Percentiles rank a stretch among this genome's conserved stretches.
Conservation (phyloP, 1,140 invertebrate species). For the Cherax quadricarinatus region DNA sequence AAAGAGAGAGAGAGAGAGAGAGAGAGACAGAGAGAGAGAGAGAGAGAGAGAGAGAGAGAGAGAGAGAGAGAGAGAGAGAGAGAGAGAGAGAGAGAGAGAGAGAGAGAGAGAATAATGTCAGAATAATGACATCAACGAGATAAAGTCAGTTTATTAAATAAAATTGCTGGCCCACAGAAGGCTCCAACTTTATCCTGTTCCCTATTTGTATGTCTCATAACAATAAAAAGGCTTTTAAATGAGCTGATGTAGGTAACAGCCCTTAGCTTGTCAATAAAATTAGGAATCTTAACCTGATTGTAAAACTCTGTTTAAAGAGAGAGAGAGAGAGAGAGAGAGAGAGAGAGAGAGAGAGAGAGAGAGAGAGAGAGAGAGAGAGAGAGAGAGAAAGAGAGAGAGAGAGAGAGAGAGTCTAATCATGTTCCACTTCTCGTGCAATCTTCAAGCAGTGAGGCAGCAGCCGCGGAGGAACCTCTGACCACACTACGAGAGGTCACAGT, state of each 20-base stretch:
- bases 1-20: not conserved
- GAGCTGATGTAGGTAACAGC: no score
- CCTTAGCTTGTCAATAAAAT: no score
- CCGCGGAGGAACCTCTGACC: not conserved
- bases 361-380: not conserved
- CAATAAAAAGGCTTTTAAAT: no score
- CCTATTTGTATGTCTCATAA: no score
- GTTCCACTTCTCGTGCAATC: no score
- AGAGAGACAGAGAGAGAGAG: not conserved
- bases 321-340: no score
- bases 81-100: conserved; percentile 8
- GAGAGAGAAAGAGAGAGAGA: not conserved
- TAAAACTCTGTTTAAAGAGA: no score
- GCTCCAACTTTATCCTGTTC: no score
- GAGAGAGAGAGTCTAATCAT: not conserved
- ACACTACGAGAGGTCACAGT: not conserved
- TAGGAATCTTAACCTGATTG: not conserved
- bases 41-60: conserved; percentile 20
- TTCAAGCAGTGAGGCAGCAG: not conserved
- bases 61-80: conserved; percentile 17
- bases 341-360: no score
- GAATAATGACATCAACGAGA: no score
- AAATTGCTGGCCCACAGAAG: no score
- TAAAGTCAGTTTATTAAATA: no score
- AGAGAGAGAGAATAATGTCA: not conserved